Evolutionary conservation across 2,888 invertebrate species (phyloP).

Genomic region (Cotesia congregata): DNA sequence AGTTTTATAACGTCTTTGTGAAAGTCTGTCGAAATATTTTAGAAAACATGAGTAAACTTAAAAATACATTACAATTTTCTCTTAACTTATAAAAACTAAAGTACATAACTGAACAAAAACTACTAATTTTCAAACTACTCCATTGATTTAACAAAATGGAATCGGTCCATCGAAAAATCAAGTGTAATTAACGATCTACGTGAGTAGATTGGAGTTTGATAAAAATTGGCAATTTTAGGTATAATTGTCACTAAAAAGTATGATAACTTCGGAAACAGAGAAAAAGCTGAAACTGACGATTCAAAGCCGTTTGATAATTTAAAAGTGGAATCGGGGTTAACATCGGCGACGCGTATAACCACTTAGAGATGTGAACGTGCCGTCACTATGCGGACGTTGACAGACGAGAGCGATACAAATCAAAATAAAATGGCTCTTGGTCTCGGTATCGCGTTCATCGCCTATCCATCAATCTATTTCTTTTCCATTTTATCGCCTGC

Average conservation of each 20-base stretch:
- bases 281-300: conserved; percentile 12
- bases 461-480: conserved; percentile 39
- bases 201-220: too few relatives aligned
- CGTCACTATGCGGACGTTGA: conserved; percentile 44
- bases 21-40: too few relatives aligned
- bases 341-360: conserved; percentile 50
- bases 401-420: conserved; percentile 57
- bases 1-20: too few relatives aligned
- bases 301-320: conserved; percentile 43
- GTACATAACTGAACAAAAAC: too few relatives aligned
- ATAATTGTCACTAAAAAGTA: too few relatives aligned
- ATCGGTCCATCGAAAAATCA: not conserved
- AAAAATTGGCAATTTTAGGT: too few relatives aligned
- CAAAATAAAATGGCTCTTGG: conserved; percentile 50
- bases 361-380: conserved; percentile 40
- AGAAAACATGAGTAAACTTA: too few relatives aligned
- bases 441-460: conserved; percentile 41
- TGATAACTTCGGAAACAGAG: not conserved
- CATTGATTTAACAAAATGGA: not conserved
- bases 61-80: too few relatives aligned
- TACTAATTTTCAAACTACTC: not conserved
- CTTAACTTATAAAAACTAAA: too few relatives aligned
- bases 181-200: too few relatives aligned
- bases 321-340: conserved; percentile 56
- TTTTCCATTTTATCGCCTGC: conserved; percentile 14